phyloP scores from a whole-genome alignment of 1,140 invertebrate species.

The Aphelenchoides fujianensis region DNA sequence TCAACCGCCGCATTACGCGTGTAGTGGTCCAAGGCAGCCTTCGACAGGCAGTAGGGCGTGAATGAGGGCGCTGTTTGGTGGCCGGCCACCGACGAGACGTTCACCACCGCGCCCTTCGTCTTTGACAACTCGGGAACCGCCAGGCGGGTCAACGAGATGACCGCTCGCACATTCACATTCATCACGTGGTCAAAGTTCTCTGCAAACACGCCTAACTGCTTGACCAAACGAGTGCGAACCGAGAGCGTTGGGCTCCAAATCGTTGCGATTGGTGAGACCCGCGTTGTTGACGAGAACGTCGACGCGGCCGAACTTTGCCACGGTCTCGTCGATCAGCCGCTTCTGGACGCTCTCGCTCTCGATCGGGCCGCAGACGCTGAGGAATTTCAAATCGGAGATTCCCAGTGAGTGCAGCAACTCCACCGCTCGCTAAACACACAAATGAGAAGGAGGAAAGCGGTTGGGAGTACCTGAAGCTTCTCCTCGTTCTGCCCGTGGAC shows the following conservation, averaged over 20 bases:
- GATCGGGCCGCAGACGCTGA: slow-evolving; percentile 29
- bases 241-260: background rate
- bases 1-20: background rate
- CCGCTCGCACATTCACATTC: slow-evolving; percentile 76
- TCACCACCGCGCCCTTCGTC: slow-evolving; percentile 80
- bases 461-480: no score
- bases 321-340: slow-evolving; percentile 31
- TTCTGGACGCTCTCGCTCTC: slow-evolving; percentile 23
- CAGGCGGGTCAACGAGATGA: slow-evolving; percentile 79
- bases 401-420: background rate
- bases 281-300: slow-evolving; percentile 50
- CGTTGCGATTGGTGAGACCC: slow-evolving; percentile 12
- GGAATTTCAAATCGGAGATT: background rate
- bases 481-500: slow-evolving; percentile 29
- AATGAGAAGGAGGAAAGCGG: no score
- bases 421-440: background rate
- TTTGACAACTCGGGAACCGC: slow-evolving; percentile 77
- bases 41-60: background rate
- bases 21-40: background rate
- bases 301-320: slow-evolving; percentile 44
- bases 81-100: slow-evolving; percentile 83
- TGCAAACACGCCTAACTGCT: background rate
- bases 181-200: slow-evolving; percentile 79
- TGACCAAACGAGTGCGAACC: background rate
- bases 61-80: slow-evolving; percentile 67